phyloP scores from a whole-genome alignment of 2,888 invertebrate genomes.

The Aspidiotus destructor region DNA sequence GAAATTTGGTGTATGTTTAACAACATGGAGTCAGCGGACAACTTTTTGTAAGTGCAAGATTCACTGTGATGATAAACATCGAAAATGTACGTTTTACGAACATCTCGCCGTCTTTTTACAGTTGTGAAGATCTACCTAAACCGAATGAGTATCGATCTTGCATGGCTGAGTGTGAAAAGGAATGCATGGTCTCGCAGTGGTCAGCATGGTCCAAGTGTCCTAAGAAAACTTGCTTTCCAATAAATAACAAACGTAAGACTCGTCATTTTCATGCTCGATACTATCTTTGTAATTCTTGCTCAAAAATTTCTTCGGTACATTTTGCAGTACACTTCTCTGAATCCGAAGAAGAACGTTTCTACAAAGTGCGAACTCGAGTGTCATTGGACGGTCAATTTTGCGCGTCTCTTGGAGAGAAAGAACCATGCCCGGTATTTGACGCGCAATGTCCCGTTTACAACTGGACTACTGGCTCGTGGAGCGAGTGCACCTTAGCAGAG shows the following conservation, averaged over 20 bases:
- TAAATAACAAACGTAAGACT: slow-evolving; percentile 19
- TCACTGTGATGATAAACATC: background rate
- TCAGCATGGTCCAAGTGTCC: slow-evolving; percentile 45
- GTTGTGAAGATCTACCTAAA: slow-evolving; percentile 48
- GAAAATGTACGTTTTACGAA: background rate
- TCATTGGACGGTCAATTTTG: slow-evolving; percentile 47
- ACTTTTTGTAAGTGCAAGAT: slow-evolving; percentile 45
- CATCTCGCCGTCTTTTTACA: slow-evolving; percentile 37
- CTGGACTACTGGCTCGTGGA: slow-evolving; percentile 50
- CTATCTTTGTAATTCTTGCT: background rate
- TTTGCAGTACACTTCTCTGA: slow-evolving; percentile 22
- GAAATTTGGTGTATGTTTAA: slow-evolving; percentile 52
- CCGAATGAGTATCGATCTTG: slow-evolving; percentile 48
- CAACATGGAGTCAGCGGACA: slow-evolving; percentile 49
- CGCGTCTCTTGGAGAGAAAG: slow-evolving; percentile 45
- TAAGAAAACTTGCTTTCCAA: slow-evolving; percentile 29
- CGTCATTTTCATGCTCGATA: background rate
- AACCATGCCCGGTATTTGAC: slow-evolving; percentile 45
- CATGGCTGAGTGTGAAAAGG: slow-evolving; percentile 50
- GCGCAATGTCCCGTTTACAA: slow-evolving; percentile 43
- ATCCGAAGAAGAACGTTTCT: slow-evolving; percentile 29
- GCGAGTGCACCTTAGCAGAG: slow-evolving; percentile 47
- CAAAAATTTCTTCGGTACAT: background rate
- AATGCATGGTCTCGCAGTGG: slow-evolving; percentile 57
- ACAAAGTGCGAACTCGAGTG: slow-evolving; percentile 44